phyloP scores from a whole-genome alignment of 1,140 invertebrate species.

The Ooceraea biroi region DNA sequence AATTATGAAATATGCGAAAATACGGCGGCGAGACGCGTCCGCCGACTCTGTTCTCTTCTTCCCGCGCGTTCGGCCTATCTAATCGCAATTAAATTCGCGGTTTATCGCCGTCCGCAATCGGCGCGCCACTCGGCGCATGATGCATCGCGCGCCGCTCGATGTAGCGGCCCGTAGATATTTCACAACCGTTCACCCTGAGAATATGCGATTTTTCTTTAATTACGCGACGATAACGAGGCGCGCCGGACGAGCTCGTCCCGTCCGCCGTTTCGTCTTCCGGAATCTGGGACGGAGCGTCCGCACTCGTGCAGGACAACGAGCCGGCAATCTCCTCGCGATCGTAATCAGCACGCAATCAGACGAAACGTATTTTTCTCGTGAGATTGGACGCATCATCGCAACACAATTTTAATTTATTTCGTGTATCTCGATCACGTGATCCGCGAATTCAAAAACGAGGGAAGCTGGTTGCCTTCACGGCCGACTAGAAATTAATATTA shows the following conservation, averaged over 20 bases:
- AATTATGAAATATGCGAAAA: slow-evolving; percentile 60
- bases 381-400: no score
- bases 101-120: slow-evolving; percentile 47
- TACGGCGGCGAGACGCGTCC: background rate
- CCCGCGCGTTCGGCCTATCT: no score
- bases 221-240: slow-evolving; percentile 4
- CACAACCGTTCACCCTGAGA: background rate
- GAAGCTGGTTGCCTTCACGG: no score
- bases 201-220: slow-evolving; percentile 34
- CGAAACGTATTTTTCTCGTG: no score
- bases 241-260: background rate
- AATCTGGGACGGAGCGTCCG: background rate
- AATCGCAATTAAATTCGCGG: slow-evolving; percentile 55
- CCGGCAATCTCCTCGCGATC: no score
- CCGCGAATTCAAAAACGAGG: no score
- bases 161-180: slow-evolving; percentile 31
- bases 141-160: slow-evolving; percentile 36
- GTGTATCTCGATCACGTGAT: no score
- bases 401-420: no score
- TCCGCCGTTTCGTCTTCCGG: no score
- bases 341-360: no score
- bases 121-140: slow-evolving; percentile 42
- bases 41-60: slow-evolving; percentile 39
- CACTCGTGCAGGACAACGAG: no score
- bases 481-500: no score